A percentile compares a stretch with the other conserved stretches of the same genome.
Evolutionary conservation across 2,888 invertebrate genomes (phyloP).

Genomic region (Acheta domesticus): DNA sequence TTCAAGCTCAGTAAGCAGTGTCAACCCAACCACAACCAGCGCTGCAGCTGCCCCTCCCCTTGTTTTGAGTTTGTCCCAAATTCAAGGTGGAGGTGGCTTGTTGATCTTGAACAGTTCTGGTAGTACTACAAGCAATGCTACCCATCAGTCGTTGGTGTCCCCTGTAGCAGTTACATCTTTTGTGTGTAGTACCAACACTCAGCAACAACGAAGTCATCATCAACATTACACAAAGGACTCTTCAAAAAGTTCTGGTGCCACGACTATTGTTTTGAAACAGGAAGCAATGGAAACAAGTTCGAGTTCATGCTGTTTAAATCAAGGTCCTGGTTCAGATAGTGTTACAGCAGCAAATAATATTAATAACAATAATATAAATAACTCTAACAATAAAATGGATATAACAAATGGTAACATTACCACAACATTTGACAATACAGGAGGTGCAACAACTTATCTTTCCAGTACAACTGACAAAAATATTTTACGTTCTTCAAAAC

Average conservation of each 20-base stretch:
- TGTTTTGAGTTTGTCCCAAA: constrained; percentile 78
- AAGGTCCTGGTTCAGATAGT: constrained; percentile 35
- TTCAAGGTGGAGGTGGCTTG: constrained; percentile 78
- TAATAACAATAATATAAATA: constrained; percentile 42
- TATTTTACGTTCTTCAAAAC: constrained; percentile 24
- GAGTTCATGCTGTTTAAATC: constrained; percentile 49
- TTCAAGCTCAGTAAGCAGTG: constrained; percentile 25
- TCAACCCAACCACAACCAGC: constrained; percentile 31
- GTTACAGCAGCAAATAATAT: constrained; percentile 42
- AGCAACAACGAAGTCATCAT: constrained; percentile 52
- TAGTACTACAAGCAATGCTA: constrained; percentile 26
- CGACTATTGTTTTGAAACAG: constrained; percentile 51
- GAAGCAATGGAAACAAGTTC: constrained; percentile 61
- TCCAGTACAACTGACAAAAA: constrained; percentile 22
- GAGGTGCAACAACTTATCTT: constrained; percentile 20
- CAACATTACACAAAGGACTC: constrained; percentile 45
- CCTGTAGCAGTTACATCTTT: constrained; percentile 58
- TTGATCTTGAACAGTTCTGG: constrained; percentile 68
- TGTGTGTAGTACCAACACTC: constrained; percentile 55
- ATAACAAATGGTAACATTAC: constrained; percentile 47
- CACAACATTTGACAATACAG: constrained; percentile 31
- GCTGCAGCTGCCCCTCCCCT: constrained; percentile 52
- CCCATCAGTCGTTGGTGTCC: constrained; percentile 57
- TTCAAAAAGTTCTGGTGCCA: constrained; percentile 23
- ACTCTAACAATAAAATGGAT: constrained; percentile 49